These are phyloP conservation scores for Gryllus longicercus DNA, from an alignment of 2,888 invertebrate genomes.

Conservation along the genomic window DNA sequence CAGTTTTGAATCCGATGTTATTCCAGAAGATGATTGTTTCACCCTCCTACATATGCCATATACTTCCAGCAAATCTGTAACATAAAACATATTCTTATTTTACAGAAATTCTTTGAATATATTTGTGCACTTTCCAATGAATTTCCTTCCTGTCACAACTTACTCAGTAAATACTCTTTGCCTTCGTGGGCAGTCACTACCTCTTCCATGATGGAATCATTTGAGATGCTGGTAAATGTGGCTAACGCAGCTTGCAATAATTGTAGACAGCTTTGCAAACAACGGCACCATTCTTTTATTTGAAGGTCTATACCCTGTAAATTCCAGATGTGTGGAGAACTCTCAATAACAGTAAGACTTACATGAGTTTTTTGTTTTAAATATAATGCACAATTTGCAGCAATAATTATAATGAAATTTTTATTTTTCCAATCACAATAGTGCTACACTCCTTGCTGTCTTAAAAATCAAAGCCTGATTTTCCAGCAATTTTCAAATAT, in stretches of 20 bases:
- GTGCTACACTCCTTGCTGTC: too few relatives aligned
- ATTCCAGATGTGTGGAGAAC: too few relatives aligned
- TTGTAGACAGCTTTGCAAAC: constrained; percentile 51
- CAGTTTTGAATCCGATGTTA: constrained; percentile 47
- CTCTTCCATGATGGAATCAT: constrained; percentile 53
- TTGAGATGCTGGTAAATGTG: constrained; percentile 54
- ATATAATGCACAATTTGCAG: too few relatives aligned
- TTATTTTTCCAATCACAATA: too few relatives aligned
- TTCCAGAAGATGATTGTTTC: constrained; percentile 48
- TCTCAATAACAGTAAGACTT: too few relatives aligned
- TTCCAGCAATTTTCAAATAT: too few relatives aligned
- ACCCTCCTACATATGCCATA: constrained; percentile 50
- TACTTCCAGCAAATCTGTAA: constrained; percentile 49
- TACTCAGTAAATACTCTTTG: constrained; percentile 54
- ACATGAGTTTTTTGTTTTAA: too few relatives aligned
- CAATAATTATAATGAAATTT: too few relatives aligned
- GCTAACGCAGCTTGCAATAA: constrained; percentile 53
- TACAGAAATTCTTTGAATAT: too few relatives aligned
- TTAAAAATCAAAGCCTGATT: too few relatives aligned
- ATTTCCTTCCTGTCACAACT: constrained; percentile 37
- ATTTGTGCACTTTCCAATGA: too few relatives aligned
- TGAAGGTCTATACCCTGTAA: constrained; percentile 45
- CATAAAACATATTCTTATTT: not conserved
- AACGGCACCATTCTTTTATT: constrained; percentile 47
- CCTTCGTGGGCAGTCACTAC: constrained; percentile 54